A percentile compares a stretch with the other conserved stretches of the same genome.
Evolutionary conservation across 2,113 vertebrate genomes (phyloP).

Genomic region (Rostratula benghalensis): DNA sequence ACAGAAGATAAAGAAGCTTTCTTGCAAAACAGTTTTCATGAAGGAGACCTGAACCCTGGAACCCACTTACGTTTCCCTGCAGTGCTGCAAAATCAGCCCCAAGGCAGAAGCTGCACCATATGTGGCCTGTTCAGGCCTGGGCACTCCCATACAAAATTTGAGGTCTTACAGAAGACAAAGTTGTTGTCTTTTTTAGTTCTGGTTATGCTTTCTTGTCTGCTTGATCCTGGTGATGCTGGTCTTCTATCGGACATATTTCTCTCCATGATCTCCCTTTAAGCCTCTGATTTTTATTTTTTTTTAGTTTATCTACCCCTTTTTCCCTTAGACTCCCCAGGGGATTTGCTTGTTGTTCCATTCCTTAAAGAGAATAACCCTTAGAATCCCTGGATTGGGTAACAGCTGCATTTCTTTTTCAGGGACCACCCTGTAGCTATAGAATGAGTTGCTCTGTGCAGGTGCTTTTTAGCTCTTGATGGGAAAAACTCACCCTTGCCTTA

Average conservation of each 20-base stretch:
- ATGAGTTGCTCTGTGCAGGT: not conserved
- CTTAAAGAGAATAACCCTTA: not conserved
- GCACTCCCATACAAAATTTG: not conserved
- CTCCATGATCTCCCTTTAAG: not conserved
- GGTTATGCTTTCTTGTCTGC: not conserved
- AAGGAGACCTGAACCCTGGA: not conserved
- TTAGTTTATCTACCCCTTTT: not conserved
- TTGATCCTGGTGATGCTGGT: not conserved
- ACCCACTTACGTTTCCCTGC: not conserved
- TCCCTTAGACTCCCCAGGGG: not conserved
- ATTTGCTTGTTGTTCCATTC: not conserved
- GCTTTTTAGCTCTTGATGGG: not conserved
- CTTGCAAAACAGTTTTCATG: not conserved
- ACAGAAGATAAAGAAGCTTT: not conserved
- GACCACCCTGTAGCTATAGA: not conserved
- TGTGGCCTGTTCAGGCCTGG: accelerated
- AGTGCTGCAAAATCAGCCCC: not conserved
- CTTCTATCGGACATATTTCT: not conserved
- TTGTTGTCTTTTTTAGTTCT: not conserved
- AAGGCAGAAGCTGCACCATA: not conserved
- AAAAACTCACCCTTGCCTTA: not conserved
- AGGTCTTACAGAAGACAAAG: not conserved
- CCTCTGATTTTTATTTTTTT: not conserved
- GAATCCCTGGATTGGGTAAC: not conserved
- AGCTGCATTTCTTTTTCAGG: not conserved